phyloP scores from a whole-genome alignment of 2,797 vertebrate genomes.

The Fundulus diaphanus region DNA sequence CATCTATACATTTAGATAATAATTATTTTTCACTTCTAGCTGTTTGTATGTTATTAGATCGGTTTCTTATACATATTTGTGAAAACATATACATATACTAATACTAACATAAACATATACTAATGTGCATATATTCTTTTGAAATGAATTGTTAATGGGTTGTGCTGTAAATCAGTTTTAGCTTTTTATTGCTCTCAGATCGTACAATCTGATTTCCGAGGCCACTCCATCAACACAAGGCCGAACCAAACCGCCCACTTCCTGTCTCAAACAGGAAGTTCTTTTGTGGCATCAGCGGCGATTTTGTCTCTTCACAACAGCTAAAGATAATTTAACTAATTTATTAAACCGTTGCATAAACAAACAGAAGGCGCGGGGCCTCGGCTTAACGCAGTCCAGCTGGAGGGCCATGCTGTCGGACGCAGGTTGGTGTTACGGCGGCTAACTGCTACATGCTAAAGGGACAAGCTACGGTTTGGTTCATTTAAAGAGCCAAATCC shows the following conservation, averaged over 20 bases:
- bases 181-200: neutral
- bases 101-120: too few relatives aligned
- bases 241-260: slow-evolving; percentile 51
- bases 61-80: neutral
- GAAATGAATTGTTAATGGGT: neutral
- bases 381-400: neutral
- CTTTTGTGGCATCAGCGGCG: slow-evolving; percentile 26
- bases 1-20: neutral
- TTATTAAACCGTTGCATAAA: neutral
- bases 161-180: neutral
- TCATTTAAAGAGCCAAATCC: slow-evolving; percentile 41
- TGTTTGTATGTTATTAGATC: neutral
- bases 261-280: slow-evolving; percentile 66
- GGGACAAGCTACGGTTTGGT: slow-evolving; percentile 40
- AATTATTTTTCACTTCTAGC: neutral
- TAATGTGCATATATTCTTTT: neutral
- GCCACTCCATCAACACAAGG: slow-evolving; percentile 2
- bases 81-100: neutral
- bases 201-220: neutral
- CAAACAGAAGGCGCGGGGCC: neutral
- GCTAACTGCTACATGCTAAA: slow-evolving; percentile 61
- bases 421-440: slow-evolving; percentile 70
- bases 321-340: slow-evolving; percentile 31
- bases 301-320: slow-evolving; percentile 53
- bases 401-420: slow-evolving; percentile 75